These are phyloP conservation scores for Pocillopora grandis DNA, from an alignment of 92 coral and sea anemone species.

Conservation along the genomic window DNA sequence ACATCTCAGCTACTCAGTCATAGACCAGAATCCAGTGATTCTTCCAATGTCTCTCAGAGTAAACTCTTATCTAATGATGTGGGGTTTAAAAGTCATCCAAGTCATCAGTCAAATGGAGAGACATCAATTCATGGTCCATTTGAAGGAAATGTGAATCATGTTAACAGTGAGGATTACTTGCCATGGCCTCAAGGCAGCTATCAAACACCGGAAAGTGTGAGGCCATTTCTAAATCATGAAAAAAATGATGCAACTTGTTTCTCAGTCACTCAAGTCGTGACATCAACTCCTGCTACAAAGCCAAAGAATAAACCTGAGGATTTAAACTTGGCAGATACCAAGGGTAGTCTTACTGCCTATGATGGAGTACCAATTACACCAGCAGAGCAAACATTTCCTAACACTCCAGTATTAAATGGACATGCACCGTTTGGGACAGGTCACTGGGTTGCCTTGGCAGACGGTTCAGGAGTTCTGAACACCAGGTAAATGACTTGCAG, in stretches of 20 bases:
- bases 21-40: conserved; percentile 14
- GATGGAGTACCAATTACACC: conserved; percentile 22
- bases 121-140: neutral
- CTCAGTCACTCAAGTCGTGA: conserved; percentile 25
- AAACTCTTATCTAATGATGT: neutral
- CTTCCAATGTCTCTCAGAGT: neutral
- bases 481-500: conserved; percentile 67
- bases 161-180: neutral
- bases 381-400: conserved; percentile 38
- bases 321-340: conserved; percentile 41
- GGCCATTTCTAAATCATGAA: neutral
- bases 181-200: neutral
- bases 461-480: conserved; percentile 91
- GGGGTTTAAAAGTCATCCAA: conserved; percentile 1
- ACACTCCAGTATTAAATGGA: conserved; percentile 61
- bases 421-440: conserved; percentile 56
- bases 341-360: neutral
- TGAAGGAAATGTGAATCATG: neutral
- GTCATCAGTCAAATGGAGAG: neutral
- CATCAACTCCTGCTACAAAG: conserved; percentile 74
- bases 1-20: neutral
- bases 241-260: neutral
- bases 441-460: conserved; percentile 84
- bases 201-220: neutral
- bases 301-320: conserved; percentile 50